phyloP scores from a whole-genome alignment of 2,797 vertebrate species.

The Ctenochaetus hawaiiensis region DNA sequence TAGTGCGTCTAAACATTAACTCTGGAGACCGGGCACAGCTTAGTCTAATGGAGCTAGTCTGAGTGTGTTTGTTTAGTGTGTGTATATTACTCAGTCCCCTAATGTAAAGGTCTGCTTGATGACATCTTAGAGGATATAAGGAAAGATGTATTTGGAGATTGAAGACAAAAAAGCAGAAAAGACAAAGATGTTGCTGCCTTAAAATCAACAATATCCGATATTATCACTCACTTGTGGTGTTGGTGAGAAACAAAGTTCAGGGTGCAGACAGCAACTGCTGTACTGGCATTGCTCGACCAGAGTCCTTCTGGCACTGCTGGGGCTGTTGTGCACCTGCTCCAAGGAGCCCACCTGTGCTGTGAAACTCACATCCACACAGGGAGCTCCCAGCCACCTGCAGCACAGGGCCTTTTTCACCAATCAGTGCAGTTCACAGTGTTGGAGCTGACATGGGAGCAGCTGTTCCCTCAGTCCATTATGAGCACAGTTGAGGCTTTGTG shows the following conservation, averaged over 20 bases:
- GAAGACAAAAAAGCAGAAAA: background rate
- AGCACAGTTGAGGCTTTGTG: constrained; percentile 79
- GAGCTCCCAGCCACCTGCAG: constrained; percentile 51
- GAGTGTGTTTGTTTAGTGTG: constrained; percentile 35
- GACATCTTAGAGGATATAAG: constrained; percentile 7
- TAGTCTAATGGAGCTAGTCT: constrained; percentile 72
- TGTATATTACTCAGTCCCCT: constrained; percentile 20
- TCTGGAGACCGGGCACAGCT: constrained; percentile 68
- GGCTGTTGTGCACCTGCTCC: constrained; percentile 52
- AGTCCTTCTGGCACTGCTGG: constrained; percentile 46
- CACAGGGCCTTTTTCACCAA: constrained; percentile 12
- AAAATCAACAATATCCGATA: constrained; percentile 36
- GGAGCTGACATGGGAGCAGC: constrained; percentile 73
- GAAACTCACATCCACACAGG: constrained; percentile 5
- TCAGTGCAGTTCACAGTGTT: constrained; percentile 48
- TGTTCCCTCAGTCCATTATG: constrained; percentile 71
- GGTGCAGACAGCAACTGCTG: constrained; percentile 56
- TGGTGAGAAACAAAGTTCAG: constrained; percentile 54
- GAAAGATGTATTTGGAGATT: constrained; percentile 10
- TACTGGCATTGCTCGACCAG: constrained; percentile 46
- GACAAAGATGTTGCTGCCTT: constrained; percentile 12
- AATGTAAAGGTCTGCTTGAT: constrained; percentile 36
- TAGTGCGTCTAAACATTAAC: constrained; percentile 85
- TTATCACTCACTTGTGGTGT: constrained; percentile 35
- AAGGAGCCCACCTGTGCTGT: constrained; percentile 55